These are phyloP conservation scores for Lagorchestes hirsutus DNA, from an alignment of 2,797 vertebrate genomes.

Conservation along the genomic window DNA sequence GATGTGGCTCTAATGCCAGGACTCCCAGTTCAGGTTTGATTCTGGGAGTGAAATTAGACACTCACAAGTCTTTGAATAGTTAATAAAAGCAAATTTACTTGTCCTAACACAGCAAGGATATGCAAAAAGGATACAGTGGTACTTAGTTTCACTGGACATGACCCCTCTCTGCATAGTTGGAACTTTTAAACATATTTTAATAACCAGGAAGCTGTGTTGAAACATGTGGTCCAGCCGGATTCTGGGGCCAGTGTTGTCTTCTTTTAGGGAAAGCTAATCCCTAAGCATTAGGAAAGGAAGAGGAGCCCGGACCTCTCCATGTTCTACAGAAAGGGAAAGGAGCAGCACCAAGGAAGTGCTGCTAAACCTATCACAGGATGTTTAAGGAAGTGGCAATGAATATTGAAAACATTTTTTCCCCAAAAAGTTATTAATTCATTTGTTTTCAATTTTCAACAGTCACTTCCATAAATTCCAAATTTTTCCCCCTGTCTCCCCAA, in stretches of 20 bases:
- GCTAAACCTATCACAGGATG: neutral
- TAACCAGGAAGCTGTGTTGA: neutral
- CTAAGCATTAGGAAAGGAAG: neutral
- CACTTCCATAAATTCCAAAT: too few species aligned
- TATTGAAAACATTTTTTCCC: neutral
- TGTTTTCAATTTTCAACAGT: too few species aligned
- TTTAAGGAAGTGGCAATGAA: neutral
- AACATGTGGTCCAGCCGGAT: neutral
- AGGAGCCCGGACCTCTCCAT: neutral
- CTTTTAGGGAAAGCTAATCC: neutral
- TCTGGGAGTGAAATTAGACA: neutral
- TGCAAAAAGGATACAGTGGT: neutral
- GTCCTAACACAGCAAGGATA: neutral
- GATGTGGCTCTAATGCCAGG: neutral
- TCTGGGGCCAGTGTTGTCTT: neutral
- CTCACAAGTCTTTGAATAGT: neutral
- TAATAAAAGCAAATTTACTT: neutral
- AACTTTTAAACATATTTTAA: neutral
- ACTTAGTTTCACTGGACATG: neutral
- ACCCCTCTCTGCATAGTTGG: neutral
- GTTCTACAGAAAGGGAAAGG: neutral
- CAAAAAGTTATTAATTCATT: too few species aligned
- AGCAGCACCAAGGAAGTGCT: neutral
- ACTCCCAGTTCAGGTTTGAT: neutral
- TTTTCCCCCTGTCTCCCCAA: too few species aligned